These are phyloP conservation scores for Andrena bucephala DNA, from an alignment of 2,888 invertebrate genomes.

Conservation along the genomic window DNA sequence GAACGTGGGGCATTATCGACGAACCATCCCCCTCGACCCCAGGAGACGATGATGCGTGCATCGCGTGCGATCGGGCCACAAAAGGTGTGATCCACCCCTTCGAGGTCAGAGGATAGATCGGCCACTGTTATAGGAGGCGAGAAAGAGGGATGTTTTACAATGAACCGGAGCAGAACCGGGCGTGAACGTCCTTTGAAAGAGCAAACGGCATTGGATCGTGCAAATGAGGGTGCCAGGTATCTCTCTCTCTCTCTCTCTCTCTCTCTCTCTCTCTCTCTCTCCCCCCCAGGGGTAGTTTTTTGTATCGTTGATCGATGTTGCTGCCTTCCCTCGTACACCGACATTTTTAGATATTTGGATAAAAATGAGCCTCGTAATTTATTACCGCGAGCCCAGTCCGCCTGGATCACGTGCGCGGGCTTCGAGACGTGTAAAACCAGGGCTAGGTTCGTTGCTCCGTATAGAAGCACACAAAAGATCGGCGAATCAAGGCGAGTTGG, in stretches of 20 bases:
- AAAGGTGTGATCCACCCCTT: conserved; percentile 74
- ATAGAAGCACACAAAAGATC: neutral
- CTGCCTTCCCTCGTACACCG: neutral
- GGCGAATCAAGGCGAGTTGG: neutral
- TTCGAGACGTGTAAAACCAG: neutral
- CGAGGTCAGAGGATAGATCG: conserved; percentile 47
- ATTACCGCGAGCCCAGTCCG: conserved; percentile 20
- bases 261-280: neutral
- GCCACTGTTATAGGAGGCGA: conserved; percentile 43
- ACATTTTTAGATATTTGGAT: conserved; percentile 53
- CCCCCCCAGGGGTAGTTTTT: conserved; percentile 18
- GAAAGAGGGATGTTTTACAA: conserved; percentile 83
- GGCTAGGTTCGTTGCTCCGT: neutral
- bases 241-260: neutral
- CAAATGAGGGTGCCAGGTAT: conserved; percentile 52
- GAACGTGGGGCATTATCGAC: conserved; percentile 62
- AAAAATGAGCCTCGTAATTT: conserved; percentile 55
- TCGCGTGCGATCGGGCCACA: conserved; percentile 82
- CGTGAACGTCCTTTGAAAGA: conserved; percentile 77
- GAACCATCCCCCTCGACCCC: conserved; percentile 35
- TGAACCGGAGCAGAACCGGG: conserved; percentile 72
- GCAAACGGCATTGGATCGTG: conserved; percentile 73
- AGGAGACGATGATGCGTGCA: conserved; percentile 82
- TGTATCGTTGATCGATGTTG: conserved; percentile 53
- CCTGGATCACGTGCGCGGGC: conserved; percentile 17